Conservation (phyloP, 2,797 vertebrate genomes). For the Notoglanidium macrostoma region DNA sequence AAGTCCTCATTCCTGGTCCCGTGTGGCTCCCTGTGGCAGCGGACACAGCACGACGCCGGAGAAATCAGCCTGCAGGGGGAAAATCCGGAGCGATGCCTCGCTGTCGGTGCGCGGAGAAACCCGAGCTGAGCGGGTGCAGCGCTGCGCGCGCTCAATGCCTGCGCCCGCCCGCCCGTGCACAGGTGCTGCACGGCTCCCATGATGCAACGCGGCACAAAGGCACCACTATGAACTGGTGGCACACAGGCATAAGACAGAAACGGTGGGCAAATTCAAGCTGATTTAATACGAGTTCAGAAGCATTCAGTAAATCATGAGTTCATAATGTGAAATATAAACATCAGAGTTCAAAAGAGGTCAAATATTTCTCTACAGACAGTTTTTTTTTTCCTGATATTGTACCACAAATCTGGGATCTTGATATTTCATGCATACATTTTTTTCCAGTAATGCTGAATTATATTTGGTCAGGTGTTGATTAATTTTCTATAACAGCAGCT, state of each 20-base stretch:
- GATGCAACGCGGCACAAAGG: conserved; percentile 81
- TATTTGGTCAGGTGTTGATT: too few species aligned
- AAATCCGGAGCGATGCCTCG: conserved; percentile 59
- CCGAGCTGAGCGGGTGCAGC: conserved; percentile 71
- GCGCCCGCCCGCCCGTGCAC: conserved; percentile 70
- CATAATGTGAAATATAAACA: conserved; percentile 4
- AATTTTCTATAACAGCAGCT: background rate
- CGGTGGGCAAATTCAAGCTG: background rate
- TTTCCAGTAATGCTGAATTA: too few species aligned
- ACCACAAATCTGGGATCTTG: background rate
- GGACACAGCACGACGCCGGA: conserved; percentile 68
- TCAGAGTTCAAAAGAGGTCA: background rate
- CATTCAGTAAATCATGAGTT: conserved; percentile 38
- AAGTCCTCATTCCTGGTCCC: conserved; percentile 78
- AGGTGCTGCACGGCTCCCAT: conserved; percentile 78
- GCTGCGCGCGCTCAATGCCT: conserved; percentile 70
- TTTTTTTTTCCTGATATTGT: background rate
- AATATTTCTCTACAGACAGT: conserved; percentile 13
- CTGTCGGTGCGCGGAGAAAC: conserved; percentile 69
- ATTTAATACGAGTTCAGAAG: conserved; percentile 5
- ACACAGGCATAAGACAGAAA: conserved; percentile 65
- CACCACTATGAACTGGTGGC: conserved; percentile 73
- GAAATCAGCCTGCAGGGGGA: conserved; percentile 68
- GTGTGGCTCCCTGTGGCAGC: conserved; percentile 63
- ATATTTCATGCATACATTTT: too few species aligned